Conservation (phyloP, 1,140 invertebrate genomes). For the Drosophila carrolli region DNA sequence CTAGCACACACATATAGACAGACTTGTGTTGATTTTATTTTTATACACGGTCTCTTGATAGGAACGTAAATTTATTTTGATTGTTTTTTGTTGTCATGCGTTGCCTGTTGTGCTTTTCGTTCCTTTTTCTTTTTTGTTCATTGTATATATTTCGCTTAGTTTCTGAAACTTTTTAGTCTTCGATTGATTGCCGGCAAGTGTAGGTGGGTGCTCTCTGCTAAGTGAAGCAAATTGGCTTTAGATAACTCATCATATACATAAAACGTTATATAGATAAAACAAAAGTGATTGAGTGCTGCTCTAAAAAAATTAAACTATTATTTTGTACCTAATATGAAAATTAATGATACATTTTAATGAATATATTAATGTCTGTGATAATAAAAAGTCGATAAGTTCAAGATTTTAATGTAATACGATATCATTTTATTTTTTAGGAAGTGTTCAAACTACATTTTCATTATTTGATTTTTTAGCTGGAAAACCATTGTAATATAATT, state of each 20-base stretch:
- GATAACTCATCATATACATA: slow-evolving; percentile 14
- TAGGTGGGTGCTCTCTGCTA: slow-evolving; percentile 55
- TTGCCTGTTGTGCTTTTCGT: slow-evolving; percentile 29
- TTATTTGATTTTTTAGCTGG: too few species aligned
- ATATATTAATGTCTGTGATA: not conserved
- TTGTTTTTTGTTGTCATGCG: slow-evolving; percentile 60
- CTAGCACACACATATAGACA: slow-evolving; percentile 7
- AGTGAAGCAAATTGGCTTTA: slow-evolving; percentile 23
- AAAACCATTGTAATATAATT: too few species aligned
- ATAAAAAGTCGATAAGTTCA: not conserved
- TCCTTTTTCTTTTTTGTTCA: slow-evolving; percentile 5
- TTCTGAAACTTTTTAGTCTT: slow-evolving; percentile 60
- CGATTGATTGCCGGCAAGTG: slow-evolving; percentile 68
- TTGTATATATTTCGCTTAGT: slow-evolving; percentile 38
- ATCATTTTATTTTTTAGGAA: too few species aligned
- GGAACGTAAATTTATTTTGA: slow-evolving; percentile 51
- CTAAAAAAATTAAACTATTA: not conserved
- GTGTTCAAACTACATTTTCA: too few species aligned
- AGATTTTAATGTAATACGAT: not conserved
- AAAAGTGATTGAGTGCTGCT: not conserved
- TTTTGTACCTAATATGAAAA: not conserved
- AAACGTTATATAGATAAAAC: not conserved
- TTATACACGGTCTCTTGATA: slow-evolving; percentile 64
- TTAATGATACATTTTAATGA: too few species aligned
- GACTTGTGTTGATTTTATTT: slow-evolving; percentile 72